Percentiles rank a stretch among this genome's conserved stretches.
Evolutionary conservation across 2,797 vertebrate species (phyloP).

Genomic region (Varecia variegata): DNA sequence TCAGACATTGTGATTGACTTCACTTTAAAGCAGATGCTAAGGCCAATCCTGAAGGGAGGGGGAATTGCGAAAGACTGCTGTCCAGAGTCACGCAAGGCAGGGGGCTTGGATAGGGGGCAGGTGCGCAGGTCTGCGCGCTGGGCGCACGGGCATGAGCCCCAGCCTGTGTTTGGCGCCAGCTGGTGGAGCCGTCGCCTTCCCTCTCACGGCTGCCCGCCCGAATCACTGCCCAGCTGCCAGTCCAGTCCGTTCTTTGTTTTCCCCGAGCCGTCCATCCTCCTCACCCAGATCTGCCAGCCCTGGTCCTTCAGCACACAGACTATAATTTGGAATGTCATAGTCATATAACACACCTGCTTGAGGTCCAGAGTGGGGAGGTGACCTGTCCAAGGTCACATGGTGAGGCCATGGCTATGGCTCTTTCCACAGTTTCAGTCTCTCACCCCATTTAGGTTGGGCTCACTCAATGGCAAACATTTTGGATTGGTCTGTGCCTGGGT

Average conservation of each 20-base stretch:
- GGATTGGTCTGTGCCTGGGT: background rate
- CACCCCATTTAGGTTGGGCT: background rate
- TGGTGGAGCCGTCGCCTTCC: conserved; percentile 17
- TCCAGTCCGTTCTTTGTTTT: background rate
- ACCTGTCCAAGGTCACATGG: background rate
- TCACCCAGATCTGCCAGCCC: conserved; percentile 30
- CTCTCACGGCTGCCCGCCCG: background rate
- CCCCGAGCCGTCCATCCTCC: background rate
- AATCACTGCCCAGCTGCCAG: conserved; percentile 54
- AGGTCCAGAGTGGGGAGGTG: background rate
- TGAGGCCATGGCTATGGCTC: background rate
- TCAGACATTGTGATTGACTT: background rate
- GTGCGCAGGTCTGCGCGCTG: background rate
- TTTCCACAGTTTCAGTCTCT: background rate
- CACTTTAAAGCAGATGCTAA: background rate
- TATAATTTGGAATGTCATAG: conserved; percentile 43
- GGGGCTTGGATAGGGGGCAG: background rate
- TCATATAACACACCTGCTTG: background rate
- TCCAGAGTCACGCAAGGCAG: background rate
- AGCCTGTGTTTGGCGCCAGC: background rate
- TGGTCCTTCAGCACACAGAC: conserved; percentile 20
- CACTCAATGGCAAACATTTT: background rate
- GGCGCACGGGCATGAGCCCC: background rate
- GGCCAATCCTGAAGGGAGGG: background rate
- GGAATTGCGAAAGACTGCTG: background rate